Base-by-base conservation (phyloP, 2,113 vertebrate genomes). In the Phodopus roborovskii region DNA sequence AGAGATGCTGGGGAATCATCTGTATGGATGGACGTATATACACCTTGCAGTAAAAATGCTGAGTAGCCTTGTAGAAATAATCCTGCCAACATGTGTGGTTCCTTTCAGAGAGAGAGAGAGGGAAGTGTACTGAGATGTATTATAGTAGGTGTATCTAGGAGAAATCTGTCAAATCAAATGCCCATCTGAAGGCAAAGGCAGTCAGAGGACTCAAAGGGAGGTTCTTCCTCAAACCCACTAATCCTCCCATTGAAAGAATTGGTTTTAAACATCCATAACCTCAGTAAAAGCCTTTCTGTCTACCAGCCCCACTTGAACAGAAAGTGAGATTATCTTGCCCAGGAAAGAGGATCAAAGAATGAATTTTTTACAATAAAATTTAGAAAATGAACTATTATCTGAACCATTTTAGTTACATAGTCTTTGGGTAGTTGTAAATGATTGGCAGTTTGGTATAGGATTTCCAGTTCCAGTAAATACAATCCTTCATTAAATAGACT, bases 301-400 rank as follows among this genome's bases (percentile, higher is more conserved):
- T 92, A 88, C 15, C 62, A 93, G 90, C 10, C 71, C 22, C 36
- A 78, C 2, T 17, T 89, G 30, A 70, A 28, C 19, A 75, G 33
- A 92, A 92, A 88, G 16, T 91, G 58, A 94, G 33, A 17, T 60
- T 39, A 56, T 42, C n/a, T 8, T 78, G 16, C 9, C 91, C 30
- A 89, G 10, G 48, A 71, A 86, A 73, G 50, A 90, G 13, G 13
- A 39, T 2, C 3, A 95, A 88, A 22, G 36, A 75, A 85, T 53
- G 56, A 22, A 83, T 48, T 74, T 48, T 75, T 88, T 81, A 48
- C 87, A 85, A 82, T 89, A 91, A 94, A 74, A 94, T 53, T 79
- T 45, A 17, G 39, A 70, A 87, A 53, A 77, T 88, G 56, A 62
- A 24, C 24, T 45, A 58, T 30, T 79, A 75, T 60, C 16, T 50